Evolutionary conservation across 2,797 vertebrate genomes (phyloP).

Genomic region (Pterois miles): DNA sequence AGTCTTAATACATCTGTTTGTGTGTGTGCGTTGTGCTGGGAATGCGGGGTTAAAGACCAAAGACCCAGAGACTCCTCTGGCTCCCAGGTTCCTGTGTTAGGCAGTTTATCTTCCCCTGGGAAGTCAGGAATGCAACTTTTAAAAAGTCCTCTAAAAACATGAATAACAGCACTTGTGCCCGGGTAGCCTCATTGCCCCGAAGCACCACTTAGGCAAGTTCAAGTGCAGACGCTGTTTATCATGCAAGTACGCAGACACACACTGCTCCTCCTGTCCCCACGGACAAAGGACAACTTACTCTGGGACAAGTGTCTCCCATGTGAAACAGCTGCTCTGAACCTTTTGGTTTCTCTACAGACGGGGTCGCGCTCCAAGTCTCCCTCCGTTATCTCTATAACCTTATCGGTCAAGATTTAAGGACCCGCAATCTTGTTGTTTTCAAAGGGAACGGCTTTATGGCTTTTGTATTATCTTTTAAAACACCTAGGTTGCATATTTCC

Average conservation of each 20-base stretch:
- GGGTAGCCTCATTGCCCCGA: conserved; percentile 44
- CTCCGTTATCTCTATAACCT: conserved; percentile 67
- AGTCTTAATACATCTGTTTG: conserved; percentile 37
- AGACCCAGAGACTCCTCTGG: conserved; percentile 42
- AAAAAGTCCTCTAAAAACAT: conserved; percentile 64
- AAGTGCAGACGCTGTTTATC: conserved; percentile 65
- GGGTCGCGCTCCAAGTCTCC: conserved; percentile 40
- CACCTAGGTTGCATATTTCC: conserved; percentile 75
- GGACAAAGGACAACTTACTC: conserved; percentile 35
- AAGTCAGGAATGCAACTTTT: conserved; percentile 72
- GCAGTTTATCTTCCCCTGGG: conserved; percentile 64
- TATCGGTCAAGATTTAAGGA: conserved; percentile 73
- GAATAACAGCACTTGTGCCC: conserved; percentile 67
- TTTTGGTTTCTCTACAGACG: conserved; percentile 27
- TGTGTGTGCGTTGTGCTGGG: conserved; percentile 39
- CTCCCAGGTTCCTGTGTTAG: conserved; percentile 64
- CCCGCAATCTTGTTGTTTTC: conserved; percentile 72
- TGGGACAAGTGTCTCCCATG: conserved; percentile 43
- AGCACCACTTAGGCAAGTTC: conserved; percentile 68
- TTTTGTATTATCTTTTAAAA: conserved; percentile 72
- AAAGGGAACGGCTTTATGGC: conserved; percentile 78
- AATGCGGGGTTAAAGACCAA: conserved; percentile 48
- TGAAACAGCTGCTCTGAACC: conserved; percentile 51
- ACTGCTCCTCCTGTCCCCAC: conserved; percentile 33
- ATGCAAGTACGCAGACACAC: conserved; percentile 32